phyloP scores from a whole-genome alignment of 1,140 invertebrate genomes.

The Drosophila navojoa region DNA sequence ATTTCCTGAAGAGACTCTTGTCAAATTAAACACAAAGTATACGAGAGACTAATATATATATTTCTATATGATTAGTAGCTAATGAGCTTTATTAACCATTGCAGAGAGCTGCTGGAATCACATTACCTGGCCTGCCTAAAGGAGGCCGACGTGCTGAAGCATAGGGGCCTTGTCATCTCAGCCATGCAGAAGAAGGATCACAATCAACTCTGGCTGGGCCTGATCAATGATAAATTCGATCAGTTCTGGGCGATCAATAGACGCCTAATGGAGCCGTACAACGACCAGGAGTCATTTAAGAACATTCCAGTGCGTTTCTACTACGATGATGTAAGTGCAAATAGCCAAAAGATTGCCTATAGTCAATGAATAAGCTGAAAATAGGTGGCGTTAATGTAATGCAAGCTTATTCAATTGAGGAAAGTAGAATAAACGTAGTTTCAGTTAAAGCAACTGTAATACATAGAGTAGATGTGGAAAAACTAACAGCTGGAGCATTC shows the following conservation, averaged over 20 bases:
- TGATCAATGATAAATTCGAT: slow-evolving; percentile 99
- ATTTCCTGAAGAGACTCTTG: slow-evolving; percentile 92
- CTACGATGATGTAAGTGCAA: slow-evolving; percentile 84
- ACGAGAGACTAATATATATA: not conserved
- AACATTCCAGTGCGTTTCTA: slow-evolving; percentile 97
- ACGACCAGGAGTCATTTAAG: slow-evolving; percentile 92
- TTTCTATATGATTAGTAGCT: not conserved
- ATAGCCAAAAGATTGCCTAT: not conserved
- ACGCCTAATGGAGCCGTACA: slow-evolving; percentile 94
- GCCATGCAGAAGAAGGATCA: slow-evolving; percentile 99
- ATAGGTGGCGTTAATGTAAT: too few relatives aligned
- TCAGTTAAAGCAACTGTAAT: too few relatives aligned
- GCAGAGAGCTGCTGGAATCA: slow-evolving; percentile 95
- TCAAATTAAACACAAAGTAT: slow-evolving; percentile 91
- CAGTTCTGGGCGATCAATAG: slow-evolving; percentile 99
- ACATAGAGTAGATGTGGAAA: too few relatives aligned
- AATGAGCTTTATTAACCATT: slow-evolving; percentile 57
- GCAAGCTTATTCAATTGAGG: too few relatives aligned
- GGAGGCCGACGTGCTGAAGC: slow-evolving; percentile 98
- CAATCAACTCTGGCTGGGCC: slow-evolving; percentile 96
- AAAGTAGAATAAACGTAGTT: too few relatives aligned
- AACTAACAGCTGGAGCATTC: too few relatives aligned
- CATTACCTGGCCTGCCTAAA: slow-evolving; percentile 98
- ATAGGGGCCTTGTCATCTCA: slow-evolving; percentile 94
- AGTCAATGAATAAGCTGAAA: too few relatives aligned